Percentiles rank a stretch among this genome's conserved stretches.
Evolutionary conservation across 2,113 vertebrate genomes (phyloP).

Genomic region (Brachypteracias leptosomus): DNA sequence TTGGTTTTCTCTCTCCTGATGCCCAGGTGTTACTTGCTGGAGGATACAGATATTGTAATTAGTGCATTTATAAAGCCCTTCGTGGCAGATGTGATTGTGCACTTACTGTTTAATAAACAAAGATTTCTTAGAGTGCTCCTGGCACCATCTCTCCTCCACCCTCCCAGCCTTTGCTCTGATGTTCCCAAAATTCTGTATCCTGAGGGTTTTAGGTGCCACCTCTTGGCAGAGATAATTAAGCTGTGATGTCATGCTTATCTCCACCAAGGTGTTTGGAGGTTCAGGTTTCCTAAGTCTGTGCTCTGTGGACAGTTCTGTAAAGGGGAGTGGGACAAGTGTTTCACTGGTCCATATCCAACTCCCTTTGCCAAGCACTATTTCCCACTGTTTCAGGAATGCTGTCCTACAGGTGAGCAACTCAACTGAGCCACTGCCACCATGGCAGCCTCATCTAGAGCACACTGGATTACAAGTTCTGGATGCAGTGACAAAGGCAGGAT

Average conservation of each 20-base stretch:
- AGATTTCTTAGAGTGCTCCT: background rate
- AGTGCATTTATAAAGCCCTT: background rate
- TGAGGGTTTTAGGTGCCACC: background rate
- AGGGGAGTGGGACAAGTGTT: background rate
- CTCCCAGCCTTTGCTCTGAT: background rate
- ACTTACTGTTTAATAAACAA: background rate
- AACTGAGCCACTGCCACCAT: background rate
- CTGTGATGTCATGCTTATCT: background rate
- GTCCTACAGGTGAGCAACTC: background rate
- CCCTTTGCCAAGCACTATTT: background rate
- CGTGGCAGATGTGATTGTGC: background rate
- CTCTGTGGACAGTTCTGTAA: background rate
- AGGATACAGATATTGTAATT: background rate
- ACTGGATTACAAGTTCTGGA: background rate
- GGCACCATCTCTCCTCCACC: too few species aligned
- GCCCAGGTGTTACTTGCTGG: background rate
- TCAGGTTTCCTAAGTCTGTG: background rate
- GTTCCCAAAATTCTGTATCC: background rate
- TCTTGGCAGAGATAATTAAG: background rate
- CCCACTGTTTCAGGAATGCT: background rate
- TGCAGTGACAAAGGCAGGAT: background rate
- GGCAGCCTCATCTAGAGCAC: background rate
- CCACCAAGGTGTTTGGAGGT: background rate
- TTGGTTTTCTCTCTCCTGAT: background rate
- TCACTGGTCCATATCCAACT: background rate